A percentile compares a stretch with the other conserved stretches of the same genome.
These are phyloP conservation scores for Macrostomum lignano DNA, from an alignment of 1,140 invertebrate species.

Conservation along the genomic window DNA sequence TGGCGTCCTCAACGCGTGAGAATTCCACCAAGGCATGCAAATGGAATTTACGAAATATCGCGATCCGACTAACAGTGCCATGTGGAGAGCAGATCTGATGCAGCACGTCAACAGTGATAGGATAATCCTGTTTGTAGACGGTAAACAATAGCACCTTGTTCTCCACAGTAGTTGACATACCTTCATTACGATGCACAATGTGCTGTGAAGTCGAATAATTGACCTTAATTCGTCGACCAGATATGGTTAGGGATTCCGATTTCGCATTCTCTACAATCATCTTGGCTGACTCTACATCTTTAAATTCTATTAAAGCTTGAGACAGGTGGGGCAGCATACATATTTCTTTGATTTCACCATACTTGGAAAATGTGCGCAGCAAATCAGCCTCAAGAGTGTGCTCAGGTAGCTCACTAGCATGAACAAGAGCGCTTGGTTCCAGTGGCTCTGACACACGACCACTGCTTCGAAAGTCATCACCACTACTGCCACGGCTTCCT, in stretches of 20 bases:
- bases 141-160: slow-evolving; percentile 80
- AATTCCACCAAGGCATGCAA: slow-evolving; percentile 98
- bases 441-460: too few relatives aligned
- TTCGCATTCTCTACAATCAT: too few relatives aligned
- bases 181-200: slow-evolving; percentile 25
- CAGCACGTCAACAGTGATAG: slow-evolving; percentile 89
- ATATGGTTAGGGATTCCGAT: too few relatives aligned
- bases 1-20: slow-evolving; percentile 66
- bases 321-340: not conserved
- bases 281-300: not conserved
- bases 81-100: slow-evolving; percentile 76
- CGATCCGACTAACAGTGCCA: slow-evolving; percentile 68
- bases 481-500: too few relatives aligned
- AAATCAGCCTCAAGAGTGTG: slow-evolving; percentile 1
- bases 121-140: slow-evolving; percentile 80
- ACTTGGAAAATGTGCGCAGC: not conserved
- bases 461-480: too few relatives aligned
- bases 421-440: not conserved
- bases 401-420: not conserved
- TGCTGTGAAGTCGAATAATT: too few relatives aligned
- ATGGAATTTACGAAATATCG: slow-evolving; percentile 61
- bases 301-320: slow-evolving; percentile 1
- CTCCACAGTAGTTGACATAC: slow-evolving; percentile 10
- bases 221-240: too few relatives aligned
- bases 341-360: not conserved